A percentile compares a stretch with the other conserved stretches of the same genome.
Conservation (phyloP, 2,797 vertebrate species). For the Bovichtus diacanthus region DNA sequence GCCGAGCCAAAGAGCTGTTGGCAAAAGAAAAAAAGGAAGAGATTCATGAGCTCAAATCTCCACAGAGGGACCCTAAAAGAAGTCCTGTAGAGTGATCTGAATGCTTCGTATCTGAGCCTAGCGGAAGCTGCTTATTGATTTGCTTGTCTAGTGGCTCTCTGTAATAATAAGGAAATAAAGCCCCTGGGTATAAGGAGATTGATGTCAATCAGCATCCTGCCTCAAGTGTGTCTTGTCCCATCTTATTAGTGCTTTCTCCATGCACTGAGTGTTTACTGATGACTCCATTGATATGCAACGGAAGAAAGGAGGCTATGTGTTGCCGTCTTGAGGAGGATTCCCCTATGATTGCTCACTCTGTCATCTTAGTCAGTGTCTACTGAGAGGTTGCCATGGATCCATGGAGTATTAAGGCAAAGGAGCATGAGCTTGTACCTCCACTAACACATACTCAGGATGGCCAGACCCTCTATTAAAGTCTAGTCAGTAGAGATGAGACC, state of each 20-base stretch:
- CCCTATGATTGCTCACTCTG: slow-evolving; percentile 74
- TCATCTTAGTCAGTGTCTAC: slow-evolving; percentile 45
- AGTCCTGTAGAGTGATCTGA: slow-evolving; percentile 57
- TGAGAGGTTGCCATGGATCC: slow-evolving; percentile 54
- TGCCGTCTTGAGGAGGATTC: slow-evolving; percentile 76
- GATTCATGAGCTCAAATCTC: slow-evolving; percentile 45
- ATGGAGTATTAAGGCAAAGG: slow-evolving; percentile 42
- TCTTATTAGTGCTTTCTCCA: slow-evolving; percentile 79
- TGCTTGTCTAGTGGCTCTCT: slow-evolving; percentile 76
- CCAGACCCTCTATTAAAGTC: slow-evolving; percentile 6
- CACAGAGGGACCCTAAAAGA: slow-evolving; percentile 47
- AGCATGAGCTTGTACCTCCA: slow-evolving; percentile 24
- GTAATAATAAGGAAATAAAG: slow-evolving; percentile 85
- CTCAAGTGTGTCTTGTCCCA: slow-evolving; percentile 78
- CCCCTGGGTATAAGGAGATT: slow-evolving; percentile 81
- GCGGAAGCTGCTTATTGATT: slow-evolving; percentile 81
- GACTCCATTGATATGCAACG: slow-evolving; percentile 83
- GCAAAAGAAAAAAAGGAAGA: too few species aligned
- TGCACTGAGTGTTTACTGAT: slow-evolving; percentile 80
- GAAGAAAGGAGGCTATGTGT: slow-evolving; percentile 69
- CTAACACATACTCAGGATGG: slow-evolving; percentile 22
- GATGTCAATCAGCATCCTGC: slow-evolving; percentile 80
- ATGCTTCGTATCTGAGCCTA: slow-evolving; percentile 58
- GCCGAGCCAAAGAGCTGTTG: too few species aligned
- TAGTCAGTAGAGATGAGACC: slow-evolving; percentile 12